phyloP scores from a whole-genome alignment of 2,888 invertebrate genomes.

The Hypena proboscidalis region DNA sequence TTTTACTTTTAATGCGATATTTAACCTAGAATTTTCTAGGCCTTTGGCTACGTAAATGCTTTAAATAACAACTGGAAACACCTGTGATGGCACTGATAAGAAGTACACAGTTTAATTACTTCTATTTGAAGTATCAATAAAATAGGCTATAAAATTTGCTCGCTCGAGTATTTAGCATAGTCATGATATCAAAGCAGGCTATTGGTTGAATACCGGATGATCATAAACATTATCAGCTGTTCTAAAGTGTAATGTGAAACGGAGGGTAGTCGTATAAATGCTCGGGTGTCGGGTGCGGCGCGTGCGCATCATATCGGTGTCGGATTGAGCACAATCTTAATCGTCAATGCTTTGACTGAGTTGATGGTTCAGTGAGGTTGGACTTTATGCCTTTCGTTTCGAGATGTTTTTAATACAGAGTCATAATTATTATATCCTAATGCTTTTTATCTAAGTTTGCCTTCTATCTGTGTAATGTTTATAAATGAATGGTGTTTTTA shows the following conservation, averaged over 20 bases:
- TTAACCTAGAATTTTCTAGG: slow-evolving; percentile 25
- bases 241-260: slow-evolving; percentile 53
- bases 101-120: slow-evolving; percentile 42
- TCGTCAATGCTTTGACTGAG: slow-evolving; percentile 12
- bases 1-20: background rate
- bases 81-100: slow-evolving; percentile 44
- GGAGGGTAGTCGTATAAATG: slow-evolving; percentile 63
- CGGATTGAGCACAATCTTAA: slow-evolving; percentile 42
- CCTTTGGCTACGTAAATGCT: slow-evolving; percentile 27
- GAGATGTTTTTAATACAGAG: no score
- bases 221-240: slow-evolving; percentile 60
- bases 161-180: slow-evolving; percentile 46
- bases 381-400: background rate
- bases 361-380: slow-evolving; percentile 2
- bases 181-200: slow-evolving; percentile 45
- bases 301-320: slow-evolving; percentile 62
- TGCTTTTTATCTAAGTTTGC: no score
- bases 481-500: no score
- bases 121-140: slow-evolving; percentile 44
- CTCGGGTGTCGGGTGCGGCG: slow-evolving; percentile 60
- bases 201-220: slow-evolving; percentile 54
- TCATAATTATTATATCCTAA: no score
- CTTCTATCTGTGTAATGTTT: no score
- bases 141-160: slow-evolving; percentile 40
- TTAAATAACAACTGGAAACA: slow-evolving; percentile 35